Evolutionary conservation across 1,140 invertebrate genomes (phyloP), one percentile per base, ranked within the genome.

Genomic region (Ectropis grisescens): DNA sequence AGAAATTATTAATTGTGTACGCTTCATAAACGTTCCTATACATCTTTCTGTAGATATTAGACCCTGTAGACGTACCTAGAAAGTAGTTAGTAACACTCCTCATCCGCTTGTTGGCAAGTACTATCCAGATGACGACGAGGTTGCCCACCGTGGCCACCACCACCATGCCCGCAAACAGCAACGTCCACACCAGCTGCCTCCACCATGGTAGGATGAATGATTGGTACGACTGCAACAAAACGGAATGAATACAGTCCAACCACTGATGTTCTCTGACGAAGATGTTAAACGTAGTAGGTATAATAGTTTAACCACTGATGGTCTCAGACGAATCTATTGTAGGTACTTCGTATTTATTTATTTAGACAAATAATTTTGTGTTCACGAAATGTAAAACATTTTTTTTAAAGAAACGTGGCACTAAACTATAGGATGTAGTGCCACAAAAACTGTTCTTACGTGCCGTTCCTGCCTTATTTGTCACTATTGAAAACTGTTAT

Each of bases 51-150:
- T n/a, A n/a, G n/a, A n/a, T n/a, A n/a, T n/a, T n/a, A n/a, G n/a
- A n/a, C n/a, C n/a, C n/a, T n/a, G n/a, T n/a, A n/a, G n/a, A 82
- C 82, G 84, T 60, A 89, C 87, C 85, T 57, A 98, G 82, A 68
- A 98, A 97, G 60, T 97, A 98, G 82, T 98, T 98, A 31, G 95
- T 98, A 14, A 98, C 95, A 1, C 95, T 97, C 28, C 95, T 85
- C 96, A 98, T 98, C 16, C 94, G 82, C 52, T 95, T 94, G 69
- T 96, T 92, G 9, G 93, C 91, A 23, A 97, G 68, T 1, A 97
- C 95, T 44, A 97, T 97, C 92, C 94, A 97, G 48, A 98, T 95
- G 27, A 98, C 95, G 46, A 97, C 95, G 19, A 96, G 79, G 74
- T 98, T 98, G 0, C 96, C 94, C 15, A 92, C 89, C 7, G 94